Conservation (phyloP, 2,888 invertebrate species). For the Hetaerina titia region DNA sequence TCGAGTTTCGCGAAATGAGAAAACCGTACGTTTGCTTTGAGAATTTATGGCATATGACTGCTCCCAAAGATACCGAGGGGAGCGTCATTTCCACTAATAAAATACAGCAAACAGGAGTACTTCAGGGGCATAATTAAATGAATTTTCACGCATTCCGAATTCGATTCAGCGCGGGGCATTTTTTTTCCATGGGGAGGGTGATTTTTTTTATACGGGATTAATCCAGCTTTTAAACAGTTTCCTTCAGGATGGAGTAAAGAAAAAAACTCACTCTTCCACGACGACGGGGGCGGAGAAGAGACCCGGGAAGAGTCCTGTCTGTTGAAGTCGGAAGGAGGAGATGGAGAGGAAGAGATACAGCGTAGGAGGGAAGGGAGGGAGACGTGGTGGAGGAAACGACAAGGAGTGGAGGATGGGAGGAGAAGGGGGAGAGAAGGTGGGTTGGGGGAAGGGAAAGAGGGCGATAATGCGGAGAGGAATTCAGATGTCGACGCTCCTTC, state of each 20-base stretch:
- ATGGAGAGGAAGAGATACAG: not conserved
- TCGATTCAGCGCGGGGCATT: not conserved
- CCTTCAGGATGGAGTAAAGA: not conserved
- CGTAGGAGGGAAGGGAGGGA: not conserved
- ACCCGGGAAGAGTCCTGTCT: not conserved
- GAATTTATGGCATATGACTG: too few species aligned
- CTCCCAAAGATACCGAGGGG: too few species aligned
- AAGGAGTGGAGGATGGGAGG: not conserved
- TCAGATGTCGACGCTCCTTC: not conserved
- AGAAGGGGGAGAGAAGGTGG: not conserved
- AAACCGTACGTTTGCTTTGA: too few species aligned
- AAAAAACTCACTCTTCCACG: not conserved
- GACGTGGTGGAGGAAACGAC: not conserved
- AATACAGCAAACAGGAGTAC: not conserved
- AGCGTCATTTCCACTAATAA: too few species aligned
- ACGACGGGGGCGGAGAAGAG: not conserved
- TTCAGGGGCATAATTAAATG: not conserved
- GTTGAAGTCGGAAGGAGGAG: not conserved
- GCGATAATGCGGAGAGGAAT: slow-evolving; percentile 1
- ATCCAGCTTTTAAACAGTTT: not conserved
- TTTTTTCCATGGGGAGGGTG: not conserved
- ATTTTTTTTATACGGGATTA: not conserved
- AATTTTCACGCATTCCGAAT: not conserved
- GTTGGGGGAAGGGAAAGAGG: not conserved
- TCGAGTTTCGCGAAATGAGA: too few species aligned